Evolutionary conservation across 2,113 vertebrate species (phyloP), one percentile per base, ranked within the genome.

Genomic region (Zingel zingel): DNA sequence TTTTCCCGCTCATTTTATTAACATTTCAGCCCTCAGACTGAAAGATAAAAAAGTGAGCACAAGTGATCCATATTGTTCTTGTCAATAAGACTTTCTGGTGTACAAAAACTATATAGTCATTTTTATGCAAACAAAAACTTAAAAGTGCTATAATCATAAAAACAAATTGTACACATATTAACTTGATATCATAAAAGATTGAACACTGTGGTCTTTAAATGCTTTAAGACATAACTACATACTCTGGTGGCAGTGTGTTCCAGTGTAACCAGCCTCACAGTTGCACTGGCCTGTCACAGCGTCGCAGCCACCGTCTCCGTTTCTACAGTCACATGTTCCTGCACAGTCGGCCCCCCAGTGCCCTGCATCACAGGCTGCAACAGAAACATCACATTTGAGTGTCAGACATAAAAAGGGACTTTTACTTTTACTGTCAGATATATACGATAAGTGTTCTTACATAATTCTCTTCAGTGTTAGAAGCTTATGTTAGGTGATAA

Each of bases 241-340:
- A 98, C 98, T 94, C 67, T 95, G 90, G 5, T 97, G 95, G 7
- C 98, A 99, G 68, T 0, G 93, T 0, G 25, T 0, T 36, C 97
- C 98, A 0, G 86, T 88, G 81, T 95, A 97, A 10, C 98, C 98
- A 0, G 97, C 94, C 48, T 98, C 95, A 0, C 98, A 99, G 87
- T 92, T 18, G 82, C 98, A 99, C 74, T 67, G 93, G 1, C 98
- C 98, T 0, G 89, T 98, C 89, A 77, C 27, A 0, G 93, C 77
- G 0, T 95, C 94, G 21, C 98, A 99, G 93, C 92, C 95, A 58
- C 97, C 95, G 0, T 95, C 96, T 16, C 95, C 74, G 3, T 94
- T 94, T 45, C 94, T 95, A 89, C 98, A 99, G 94, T 97, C 90
- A 61, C 98, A 99, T 68, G 73, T 0, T 78, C 92, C 85, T 21